Percentiles rank a stretch among this genome's conserved stretches.
phyloP scores from a whole-genome alignment of 2,113 vertebrate species.

The Pluvialis apricaria region DNA sequence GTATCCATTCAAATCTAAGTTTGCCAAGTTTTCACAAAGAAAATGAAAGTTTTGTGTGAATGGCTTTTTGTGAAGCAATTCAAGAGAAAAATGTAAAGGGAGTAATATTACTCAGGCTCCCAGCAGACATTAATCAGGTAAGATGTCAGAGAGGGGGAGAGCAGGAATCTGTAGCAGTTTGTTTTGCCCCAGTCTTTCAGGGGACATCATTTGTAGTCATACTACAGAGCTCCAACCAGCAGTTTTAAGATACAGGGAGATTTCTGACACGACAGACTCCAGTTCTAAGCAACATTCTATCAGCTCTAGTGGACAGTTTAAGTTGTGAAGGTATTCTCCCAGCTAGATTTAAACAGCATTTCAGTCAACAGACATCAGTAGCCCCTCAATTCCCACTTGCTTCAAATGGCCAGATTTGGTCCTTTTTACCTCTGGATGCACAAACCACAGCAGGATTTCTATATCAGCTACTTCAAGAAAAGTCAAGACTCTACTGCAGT shows the following conservation, averaged over 20 bases:
- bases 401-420: neutral
- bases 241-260: neutral
- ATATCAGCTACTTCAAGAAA: neutral
- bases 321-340: neutral
- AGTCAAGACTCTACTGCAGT: neutral
- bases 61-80: neutral
- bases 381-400: neutral
- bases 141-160: neutral
- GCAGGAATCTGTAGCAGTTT: neutral
- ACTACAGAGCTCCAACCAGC: neutral
- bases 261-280: neutral
- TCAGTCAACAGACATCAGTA: neutral
- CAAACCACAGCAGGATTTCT: neutral
- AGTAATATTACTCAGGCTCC: neutral
- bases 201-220: accelerated
- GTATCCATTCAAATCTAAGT: neutral
- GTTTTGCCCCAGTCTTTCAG: neutral
- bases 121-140: neutral
- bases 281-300: neutral
- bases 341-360: neutral
- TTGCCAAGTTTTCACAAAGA: neutral
- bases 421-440: neutral
- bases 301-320: neutral
- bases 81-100: neutral
- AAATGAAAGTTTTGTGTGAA: neutral